Base-by-base conservation (phyloP, 2,888 invertebrate species). In the Drosophila mettleri region DNA sequence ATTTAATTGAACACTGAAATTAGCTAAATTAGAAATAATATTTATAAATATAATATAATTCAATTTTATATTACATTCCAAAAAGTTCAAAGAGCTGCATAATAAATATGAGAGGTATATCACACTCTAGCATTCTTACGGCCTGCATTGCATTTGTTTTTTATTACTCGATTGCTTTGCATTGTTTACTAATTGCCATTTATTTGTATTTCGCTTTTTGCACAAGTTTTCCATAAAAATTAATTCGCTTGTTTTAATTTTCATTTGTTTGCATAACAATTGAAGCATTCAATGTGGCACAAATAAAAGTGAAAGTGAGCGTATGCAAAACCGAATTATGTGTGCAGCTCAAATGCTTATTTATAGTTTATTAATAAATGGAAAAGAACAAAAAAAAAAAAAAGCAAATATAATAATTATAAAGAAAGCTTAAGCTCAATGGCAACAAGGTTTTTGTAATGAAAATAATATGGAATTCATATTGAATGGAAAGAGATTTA, bases 141-240 rank as follows among this genome's bases (percentile, higher is more conserved):
- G n/a, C n/a, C 22, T 12, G 16, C 9, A 9, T 1, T 5, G 4
- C 8, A 7, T 16, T 48, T 45, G 48, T 51, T 46, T 41, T 45
- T 33, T 16, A 36, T 5, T 51, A 58, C 57, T 36, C 27, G 22
- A 62, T 45, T 45, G 16, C 41, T 22, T 24, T 24, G 51, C 70
- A 73, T 88, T 88, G 74, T 83, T 83, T 54, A 76, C 83, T 88
- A 83, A 83, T 86, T 83, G 83, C 88, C 69, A 62, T 41, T 64
- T 78, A 49, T 74, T 59, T 65, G 29, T 34, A n/a, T 29, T 69
- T 57, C 64, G 63, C 62, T 59, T 38, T 57, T 52, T 64, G 68
- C 54, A 66, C 61, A 69, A 69, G 72, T 76, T 76, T 80, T 69
- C 52, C 68, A 77, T 81, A 77, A 86, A 80, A 84, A 65, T 73